Percentiles rank a stretch among this genome's conserved stretches.
Conservation (phyloP, 1,140 invertebrate genomes). For the Ceratina australensis region DNA sequence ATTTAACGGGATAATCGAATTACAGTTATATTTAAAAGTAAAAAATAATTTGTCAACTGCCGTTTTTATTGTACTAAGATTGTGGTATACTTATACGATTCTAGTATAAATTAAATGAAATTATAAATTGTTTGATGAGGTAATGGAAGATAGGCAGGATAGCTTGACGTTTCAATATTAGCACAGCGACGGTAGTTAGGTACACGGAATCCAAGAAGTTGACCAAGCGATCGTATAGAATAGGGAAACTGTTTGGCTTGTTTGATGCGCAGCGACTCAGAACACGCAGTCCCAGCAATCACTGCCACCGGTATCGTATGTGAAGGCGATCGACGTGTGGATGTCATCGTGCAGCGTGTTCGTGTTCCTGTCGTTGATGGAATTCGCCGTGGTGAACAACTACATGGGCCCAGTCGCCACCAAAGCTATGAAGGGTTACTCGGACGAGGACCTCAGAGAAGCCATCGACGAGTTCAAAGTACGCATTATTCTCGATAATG, state of each 20-base stretch:
- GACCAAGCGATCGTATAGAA: neutral
- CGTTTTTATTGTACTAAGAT: no score
- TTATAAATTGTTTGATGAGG: no score
- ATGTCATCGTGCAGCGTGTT: constrained; percentile 96
- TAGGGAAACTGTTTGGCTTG: constrained; percentile 11
- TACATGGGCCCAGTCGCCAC: constrained; percentile 93
- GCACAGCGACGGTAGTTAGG: neutral
- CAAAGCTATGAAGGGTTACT: constrained; percentile 94
- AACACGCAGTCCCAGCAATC: constrained; percentile 94
- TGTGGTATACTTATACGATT: no score
- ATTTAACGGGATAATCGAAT: no score
- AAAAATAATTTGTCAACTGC: no score
- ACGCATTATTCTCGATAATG: constrained; percentile 27
- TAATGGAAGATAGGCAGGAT: neutral
- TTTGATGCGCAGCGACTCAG: constrained; percentile 85
- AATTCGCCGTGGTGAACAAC: constrained; percentile 95
- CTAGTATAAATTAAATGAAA: no score
- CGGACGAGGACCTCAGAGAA: constrained; percentile 89
- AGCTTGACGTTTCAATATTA: constrained; percentile 21
- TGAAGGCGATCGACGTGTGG: constrained; percentile 96
- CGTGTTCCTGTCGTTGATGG: constrained; percentile 95
- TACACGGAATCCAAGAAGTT: neutral
- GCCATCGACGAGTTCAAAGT: constrained; percentile 89
- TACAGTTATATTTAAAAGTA: no score
- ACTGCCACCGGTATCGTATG: constrained; percentile 93